Evolutionary conservation across 2,888 invertebrate species (phyloP).

Genomic region (Nemotelus pantherinus): DNA sequence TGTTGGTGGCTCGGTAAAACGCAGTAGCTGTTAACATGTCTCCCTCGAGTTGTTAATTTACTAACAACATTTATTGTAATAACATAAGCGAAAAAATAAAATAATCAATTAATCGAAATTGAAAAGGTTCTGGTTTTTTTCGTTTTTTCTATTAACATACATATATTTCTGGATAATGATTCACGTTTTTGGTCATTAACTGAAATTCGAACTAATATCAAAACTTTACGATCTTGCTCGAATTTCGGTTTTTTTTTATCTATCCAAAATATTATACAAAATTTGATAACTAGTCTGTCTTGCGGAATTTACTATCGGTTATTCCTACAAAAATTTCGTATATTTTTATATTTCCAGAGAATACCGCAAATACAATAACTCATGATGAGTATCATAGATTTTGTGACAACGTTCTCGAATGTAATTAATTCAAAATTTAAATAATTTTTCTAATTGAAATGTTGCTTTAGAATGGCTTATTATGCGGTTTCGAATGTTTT

Average conservation of each 20-base stretch:
- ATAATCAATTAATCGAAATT: neutral
- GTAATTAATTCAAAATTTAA: conserved; percentile 64
- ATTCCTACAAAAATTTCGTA: conserved; percentile 2
- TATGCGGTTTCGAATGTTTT: neutral
- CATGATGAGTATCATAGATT: conserved; percentile 83
- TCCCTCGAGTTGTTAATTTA: neutral
- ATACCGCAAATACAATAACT: conserved; percentile 66
- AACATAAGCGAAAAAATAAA: neutral
- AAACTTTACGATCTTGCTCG: too few relatives aligned
- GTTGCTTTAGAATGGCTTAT: neutral
- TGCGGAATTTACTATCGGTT: neutral
- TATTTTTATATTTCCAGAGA: conserved; percentile 44
- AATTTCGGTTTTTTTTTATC: too few relatives aligned
- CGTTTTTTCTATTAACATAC: too few relatives aligned
- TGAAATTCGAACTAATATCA: too few relatives aligned
- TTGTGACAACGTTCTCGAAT: conserved; percentile 83
- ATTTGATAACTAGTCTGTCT: neutral
- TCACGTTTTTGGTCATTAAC: too few relatives aligned
- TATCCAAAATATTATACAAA: too few relatives aligned
- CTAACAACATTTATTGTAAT: neutral
- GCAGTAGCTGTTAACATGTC: neutral
- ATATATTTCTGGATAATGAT: too few relatives aligned
- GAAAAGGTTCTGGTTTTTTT: too few relatives aligned
- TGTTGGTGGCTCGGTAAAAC: neutral
- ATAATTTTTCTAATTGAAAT: neutral